Evolutionary conservation across 2,888 invertebrate species (phyloP).

Genomic region (Galerucella nymphaeae): DNA sequence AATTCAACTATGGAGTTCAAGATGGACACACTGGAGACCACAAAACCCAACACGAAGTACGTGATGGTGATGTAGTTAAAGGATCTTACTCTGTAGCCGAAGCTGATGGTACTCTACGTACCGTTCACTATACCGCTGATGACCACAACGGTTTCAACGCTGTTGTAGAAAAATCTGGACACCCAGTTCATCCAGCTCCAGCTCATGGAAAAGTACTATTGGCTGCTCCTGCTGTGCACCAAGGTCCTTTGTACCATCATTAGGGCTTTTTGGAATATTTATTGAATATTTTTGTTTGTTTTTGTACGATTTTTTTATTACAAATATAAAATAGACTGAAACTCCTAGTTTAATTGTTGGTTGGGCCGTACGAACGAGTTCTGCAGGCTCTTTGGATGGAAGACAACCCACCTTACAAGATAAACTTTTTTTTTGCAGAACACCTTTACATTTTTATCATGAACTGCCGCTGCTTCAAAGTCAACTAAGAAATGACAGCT

Average conservation of each 20-base stretch:
- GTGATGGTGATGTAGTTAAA: slow-evolving; percentile 70
- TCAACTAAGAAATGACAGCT: not conserved
- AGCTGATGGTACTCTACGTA: slow-evolving; percentile 71
- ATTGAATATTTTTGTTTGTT: slow-evolving; percentile 9
- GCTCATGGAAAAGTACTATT: slow-evolving; percentile 33
- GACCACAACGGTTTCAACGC: slow-evolving; percentile 71
- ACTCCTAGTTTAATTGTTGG: not conserved
- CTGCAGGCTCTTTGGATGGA: too few species aligned
- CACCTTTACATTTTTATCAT: too few species aligned
- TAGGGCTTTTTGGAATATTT: slow-evolving; percentile 12
- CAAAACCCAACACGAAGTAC: slow-evolving; percentile 67
- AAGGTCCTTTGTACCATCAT: slow-evolving; percentile 41
- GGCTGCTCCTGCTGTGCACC: slow-evolving; percentile 32
- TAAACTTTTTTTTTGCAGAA: too few species aligned
- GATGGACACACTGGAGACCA: slow-evolving; percentile 70
- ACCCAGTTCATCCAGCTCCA: slow-evolving; percentile 46
- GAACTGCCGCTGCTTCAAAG: too few species aligned
- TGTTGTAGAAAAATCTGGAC: slow-evolving; percentile 46
- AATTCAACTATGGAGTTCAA: slow-evolving; percentile 68
- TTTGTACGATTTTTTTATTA: slow-evolving; percentile 3
- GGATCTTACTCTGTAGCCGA: slow-evolving; percentile 72
- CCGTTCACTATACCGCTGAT: slow-evolving; percentile 73
- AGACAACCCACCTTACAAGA: too few species aligned
- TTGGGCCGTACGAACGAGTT: too few species aligned
- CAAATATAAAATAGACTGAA: slow-evolving; percentile 2